These are phyloP conservation scores for Xenentodon cancila DNA, from an alignment of 2,797 vertebrate genomes.

Conservation along the genomic window DNA sequence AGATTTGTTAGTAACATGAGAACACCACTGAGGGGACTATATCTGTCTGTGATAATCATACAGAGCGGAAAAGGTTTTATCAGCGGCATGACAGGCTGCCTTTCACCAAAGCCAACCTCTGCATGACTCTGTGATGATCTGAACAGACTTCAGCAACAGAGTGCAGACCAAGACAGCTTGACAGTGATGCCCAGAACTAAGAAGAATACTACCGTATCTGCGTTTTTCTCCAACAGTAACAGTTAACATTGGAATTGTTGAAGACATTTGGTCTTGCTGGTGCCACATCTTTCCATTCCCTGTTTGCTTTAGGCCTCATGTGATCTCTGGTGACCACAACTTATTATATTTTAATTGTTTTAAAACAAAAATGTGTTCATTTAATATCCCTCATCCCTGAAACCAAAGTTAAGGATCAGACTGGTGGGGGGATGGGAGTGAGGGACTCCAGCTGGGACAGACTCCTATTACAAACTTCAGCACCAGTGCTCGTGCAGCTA, in stretches of 20 bases:
- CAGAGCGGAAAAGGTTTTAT: constrained; percentile 45
- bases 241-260: constrained; percentile 17
- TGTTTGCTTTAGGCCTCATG: constrained; percentile 10
- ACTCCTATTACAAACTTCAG: constrained; percentile 43
- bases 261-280: constrained; percentile 28
- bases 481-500: constrained; percentile 30
- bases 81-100: constrained; percentile 50
- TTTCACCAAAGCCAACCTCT: constrained; percentile 51
- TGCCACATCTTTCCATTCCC: constrained; percentile 1
- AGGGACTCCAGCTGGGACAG: constrained; percentile 33
- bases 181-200: constrained; percentile 3
- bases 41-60: constrained; percentile 77
- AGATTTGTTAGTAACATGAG: constrained; percentile 69
- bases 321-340: constrained; percentile 13
- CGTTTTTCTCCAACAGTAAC: background rate
- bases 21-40: constrained; percentile 62
- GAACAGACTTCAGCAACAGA: constrained; percentile 61
- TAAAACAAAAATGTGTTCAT: too few species aligned
- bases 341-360: constrained; percentile 4
- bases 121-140: constrained; percentile 62
- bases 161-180: constrained; percentile 44
- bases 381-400: background rate
- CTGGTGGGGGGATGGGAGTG: background rate
- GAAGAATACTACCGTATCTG: background rate
- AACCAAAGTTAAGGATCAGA: constrained; percentile 41